phyloP scores from a whole-genome alignment of 2,888 invertebrate genomes.

The Xestia sexstrigata region DNA sequence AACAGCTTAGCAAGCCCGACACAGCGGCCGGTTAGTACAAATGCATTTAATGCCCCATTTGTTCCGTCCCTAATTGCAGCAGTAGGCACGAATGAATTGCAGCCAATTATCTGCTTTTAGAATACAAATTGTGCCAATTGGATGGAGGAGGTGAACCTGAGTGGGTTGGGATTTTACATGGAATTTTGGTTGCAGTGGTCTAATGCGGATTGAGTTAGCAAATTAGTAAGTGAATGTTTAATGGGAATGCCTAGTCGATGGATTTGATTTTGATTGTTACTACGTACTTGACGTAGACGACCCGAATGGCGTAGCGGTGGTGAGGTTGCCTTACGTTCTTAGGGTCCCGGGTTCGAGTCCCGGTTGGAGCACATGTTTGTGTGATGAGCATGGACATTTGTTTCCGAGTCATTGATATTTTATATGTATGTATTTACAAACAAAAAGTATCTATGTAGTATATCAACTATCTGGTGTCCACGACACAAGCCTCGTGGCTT shows the following conservation, averaged over 20 bases:
- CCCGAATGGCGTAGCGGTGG: too few species aligned
- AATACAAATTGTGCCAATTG: constrained; percentile 38
- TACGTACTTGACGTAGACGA: too few species aligned
- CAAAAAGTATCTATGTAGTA: too few species aligned
- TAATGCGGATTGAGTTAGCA: not conserved
- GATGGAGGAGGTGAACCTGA: not conserved
- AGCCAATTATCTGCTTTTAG: constrained; percentile 46
- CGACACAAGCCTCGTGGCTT: too few species aligned
- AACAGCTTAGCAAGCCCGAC: constrained; percentile 14
- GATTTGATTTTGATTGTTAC: not conserved
- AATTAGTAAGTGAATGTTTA: not conserved
- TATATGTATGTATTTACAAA: too few species aligned
- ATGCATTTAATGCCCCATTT: constrained; percentile 55
- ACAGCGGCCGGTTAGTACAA: constrained; percentile 20
- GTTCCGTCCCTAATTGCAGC: constrained; percentile 36
- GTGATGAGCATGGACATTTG: too few species aligned
- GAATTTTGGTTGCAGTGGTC: constrained; percentile 24
- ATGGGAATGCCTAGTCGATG: not conserved
- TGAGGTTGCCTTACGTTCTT: too few species aligned
- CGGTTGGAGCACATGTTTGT: too few species aligned
- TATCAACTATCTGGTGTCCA: too few species aligned
- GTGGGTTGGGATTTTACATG: constrained; percentile 7
- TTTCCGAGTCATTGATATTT: too few species aligned
- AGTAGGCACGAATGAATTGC: constrained; percentile 32
- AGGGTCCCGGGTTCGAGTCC: too few species aligned